Evolutionary conservation across 2,113 vertebrate species (phyloP), one percentile per base, ranked within the genome.

Genomic region (Fulmarus glacialis): DNA sequence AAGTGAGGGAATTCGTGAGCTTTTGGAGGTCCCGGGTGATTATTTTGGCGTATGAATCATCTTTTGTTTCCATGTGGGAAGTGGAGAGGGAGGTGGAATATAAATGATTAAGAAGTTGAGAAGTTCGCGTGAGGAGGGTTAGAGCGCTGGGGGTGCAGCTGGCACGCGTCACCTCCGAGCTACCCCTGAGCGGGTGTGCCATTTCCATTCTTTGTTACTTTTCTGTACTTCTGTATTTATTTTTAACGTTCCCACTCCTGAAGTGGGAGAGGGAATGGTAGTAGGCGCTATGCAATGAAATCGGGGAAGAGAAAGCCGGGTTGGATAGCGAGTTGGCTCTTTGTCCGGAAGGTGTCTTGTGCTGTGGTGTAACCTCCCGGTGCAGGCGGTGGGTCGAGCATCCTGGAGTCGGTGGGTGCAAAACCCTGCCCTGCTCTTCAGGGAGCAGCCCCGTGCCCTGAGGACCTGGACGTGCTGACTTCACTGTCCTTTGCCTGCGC

Each of bases 1-100:
- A 47, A 72, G 56, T 30, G 58, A 72, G 36, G 78, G 66, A 90
- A 85, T 70, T 40, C 0, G 5, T 93, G 84, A 90, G 87, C 77
- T 93, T 71, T 60, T 29, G 5, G 85, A 95, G 62, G 92, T 82
- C 84, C 78, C 15, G 6, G 70, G 74, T 89, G 85, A 90, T 93
- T 72, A 88, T 94, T 93, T 53, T 68, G 70, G n/a, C 72, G 45
- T 21, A 26, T 95, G 95, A 97, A 88, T 97, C 95, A 91, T 88
- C 81, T 52, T 93, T 88, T 90, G 73, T 96, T 95, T 82, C 92
- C 67, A 67, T 2, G 87, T 90, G 84, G 95, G 91, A 91, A 64
- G 93, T 60, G 77, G 64, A 90, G 90, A 64, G 74, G 95, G 95
- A 82, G 71, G 89, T 73, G 74, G 82, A 93, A 45, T 59, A 55